Percentiles rank a stretch among this genome's conserved stretches.
phyloP scores from a whole-genome alignment of 37 sponge, comb jelly and placozoan genomes.

The Haliclona indistincta region DNA sequence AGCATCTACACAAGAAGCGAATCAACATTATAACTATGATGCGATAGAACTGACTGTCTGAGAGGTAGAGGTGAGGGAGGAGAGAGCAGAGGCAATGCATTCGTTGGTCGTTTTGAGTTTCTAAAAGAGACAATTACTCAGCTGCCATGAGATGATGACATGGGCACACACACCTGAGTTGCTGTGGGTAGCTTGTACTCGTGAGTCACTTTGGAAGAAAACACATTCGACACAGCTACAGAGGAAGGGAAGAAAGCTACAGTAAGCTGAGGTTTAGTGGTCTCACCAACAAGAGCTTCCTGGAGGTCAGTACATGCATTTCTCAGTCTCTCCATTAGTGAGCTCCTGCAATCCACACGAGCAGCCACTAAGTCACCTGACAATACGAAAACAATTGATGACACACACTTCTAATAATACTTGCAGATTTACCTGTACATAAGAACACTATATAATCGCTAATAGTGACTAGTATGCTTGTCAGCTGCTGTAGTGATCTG shows the following conservation, averaged over 20 bases:
- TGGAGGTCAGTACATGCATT: constrained; percentile 11
- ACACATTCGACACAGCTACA: constrained; percentile 24
- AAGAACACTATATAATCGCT: constrained; percentile 32
- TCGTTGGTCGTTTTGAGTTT: constrained; percentile 85
- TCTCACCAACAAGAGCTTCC: constrained; percentile 15
- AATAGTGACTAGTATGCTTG: constrained; percentile 26
- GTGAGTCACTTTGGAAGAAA: constrained; percentile 67
- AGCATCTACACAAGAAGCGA: too few relatives aligned
- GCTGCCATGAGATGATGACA: not conserved
- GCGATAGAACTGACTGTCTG: constrained; percentile 21
- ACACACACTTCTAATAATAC: not conserved
- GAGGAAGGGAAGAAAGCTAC: not conserved
- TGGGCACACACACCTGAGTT: constrained; percentile 34
- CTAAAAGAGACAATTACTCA: constrained; percentile 14
- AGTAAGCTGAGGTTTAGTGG: not conserved
- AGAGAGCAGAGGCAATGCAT: constrained; percentile 71
- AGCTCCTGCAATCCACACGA: too few relatives aligned
- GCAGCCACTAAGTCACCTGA: not conserved
- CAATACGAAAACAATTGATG: not conserved
- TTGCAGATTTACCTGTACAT: constrained; percentile 1
- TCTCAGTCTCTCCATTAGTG: too few relatives aligned
- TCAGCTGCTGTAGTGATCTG: constrained; percentile 16
- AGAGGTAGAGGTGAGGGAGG: constrained; percentile 31
- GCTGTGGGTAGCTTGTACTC: constrained; percentile 72
- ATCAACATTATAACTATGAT: not conserved